Evolutionary conservation across 2,888 invertebrate species (phyloP).

Genomic region (Lordiphosa fenestrarum): DNA sequence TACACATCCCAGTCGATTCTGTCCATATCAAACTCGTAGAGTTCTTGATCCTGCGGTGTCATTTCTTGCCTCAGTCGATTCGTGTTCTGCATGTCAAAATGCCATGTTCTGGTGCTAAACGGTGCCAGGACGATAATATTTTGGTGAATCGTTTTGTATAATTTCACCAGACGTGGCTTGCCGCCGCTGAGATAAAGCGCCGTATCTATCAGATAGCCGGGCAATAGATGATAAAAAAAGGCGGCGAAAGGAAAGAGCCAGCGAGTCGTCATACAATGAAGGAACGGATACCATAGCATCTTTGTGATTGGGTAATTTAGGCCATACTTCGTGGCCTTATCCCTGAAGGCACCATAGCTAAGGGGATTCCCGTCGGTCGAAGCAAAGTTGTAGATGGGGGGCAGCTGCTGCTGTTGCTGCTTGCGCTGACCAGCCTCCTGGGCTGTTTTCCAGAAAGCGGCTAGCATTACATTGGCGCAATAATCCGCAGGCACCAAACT

Average conservation of each 20-base stretch:
- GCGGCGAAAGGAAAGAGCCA: constrained; percentile 79
- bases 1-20: constrained; percentile 85
- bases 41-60: constrained; percentile 78
- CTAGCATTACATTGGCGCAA: constrained; percentile 80
- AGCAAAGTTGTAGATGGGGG: constrained; percentile 88
- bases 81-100: constrained; percentile 85
- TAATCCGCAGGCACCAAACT: constrained; percentile 81
- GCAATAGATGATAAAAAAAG: constrained; percentile 84
- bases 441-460: constrained; percentile 80
- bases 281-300: constrained; percentile 86
- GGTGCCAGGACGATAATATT: constrained; percentile 86
- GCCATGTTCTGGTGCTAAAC: constrained; percentile 88
- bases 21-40: constrained; percentile 88
- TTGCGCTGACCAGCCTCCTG: constrained; percentile 21
- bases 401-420: constrained; percentile 6
- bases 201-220: constrained; percentile 84
- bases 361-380: constrained; percentile 89
- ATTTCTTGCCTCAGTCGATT: constrained; percentile 79
- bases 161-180: constrained; percentile 83
- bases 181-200: constrained; percentile 51
- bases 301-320: constrained; percentile 83
- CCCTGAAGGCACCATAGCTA: constrained; percentile 86
- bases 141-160: constrained; percentile 90
- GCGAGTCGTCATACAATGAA: constrained; percentile 80
- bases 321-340: constrained; percentile 77